Evolutionary conservation across 2,888 invertebrate genomes (phyloP).

Genomic region (Sthenelais limicola): DNA sequence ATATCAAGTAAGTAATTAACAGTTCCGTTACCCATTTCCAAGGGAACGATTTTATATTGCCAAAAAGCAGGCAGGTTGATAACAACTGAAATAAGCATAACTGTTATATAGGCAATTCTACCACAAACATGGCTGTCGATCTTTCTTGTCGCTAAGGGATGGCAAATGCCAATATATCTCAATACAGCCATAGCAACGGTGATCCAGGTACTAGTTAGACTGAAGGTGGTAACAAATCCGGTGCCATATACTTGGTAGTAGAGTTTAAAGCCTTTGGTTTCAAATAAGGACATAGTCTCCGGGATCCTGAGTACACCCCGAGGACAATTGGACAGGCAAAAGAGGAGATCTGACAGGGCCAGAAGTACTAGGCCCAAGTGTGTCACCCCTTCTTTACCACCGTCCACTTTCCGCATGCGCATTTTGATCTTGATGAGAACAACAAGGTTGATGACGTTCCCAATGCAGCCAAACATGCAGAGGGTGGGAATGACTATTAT

Average conservation of each 20-base stretch:
- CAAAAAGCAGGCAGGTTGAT: conserved; percentile 47
- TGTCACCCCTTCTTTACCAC: conserved; percentile 42
- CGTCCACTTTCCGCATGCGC: conserved; percentile 37
- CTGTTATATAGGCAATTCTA: conserved; percentile 18
- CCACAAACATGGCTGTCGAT: conserved; percentile 24
- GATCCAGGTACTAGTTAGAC: conserved; percentile 46
- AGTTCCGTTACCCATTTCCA: background rate
- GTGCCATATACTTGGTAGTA: conserved; percentile 45
- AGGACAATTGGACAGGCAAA: conserved; percentile 45
- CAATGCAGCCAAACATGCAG: conserved; percentile 43
- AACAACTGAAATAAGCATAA: conserved; percentile 34
- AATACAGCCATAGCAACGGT: conserved; percentile 46
- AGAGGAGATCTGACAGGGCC: conserved; percentile 45
- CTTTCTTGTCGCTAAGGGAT: conserved; percentile 43
- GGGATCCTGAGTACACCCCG: conserved; percentile 14
- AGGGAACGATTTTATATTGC: conserved; percentile 33
- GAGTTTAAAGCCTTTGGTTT: conserved; percentile 12
- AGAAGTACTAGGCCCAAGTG: conserved; percentile 45
- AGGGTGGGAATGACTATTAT: conserved; percentile 29
- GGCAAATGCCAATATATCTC: conserved; percentile 48
- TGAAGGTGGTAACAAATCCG: conserved; percentile 44
- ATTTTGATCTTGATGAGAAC: conserved; percentile 42
- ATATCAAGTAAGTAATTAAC: conserved; percentile 15
- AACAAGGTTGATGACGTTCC: conserved; percentile 44
- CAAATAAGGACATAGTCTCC: conserved; percentile 29